Evolutionary conservation across 1,140 invertebrate species (phyloP), one percentile per base, ranked within the genome.

Genomic region (Aricia agestis): DNA sequence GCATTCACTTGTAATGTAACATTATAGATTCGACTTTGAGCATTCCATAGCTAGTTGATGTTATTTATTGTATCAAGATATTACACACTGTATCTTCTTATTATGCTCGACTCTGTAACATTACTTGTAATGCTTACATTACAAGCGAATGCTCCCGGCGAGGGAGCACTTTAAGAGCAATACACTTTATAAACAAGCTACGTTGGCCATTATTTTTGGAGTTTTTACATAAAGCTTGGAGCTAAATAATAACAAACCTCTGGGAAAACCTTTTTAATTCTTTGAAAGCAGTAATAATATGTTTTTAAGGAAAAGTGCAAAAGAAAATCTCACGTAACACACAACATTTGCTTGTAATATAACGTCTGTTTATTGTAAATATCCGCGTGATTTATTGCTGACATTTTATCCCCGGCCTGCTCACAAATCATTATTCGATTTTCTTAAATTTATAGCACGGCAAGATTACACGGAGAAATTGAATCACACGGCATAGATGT

Each of bases 361-460:
- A 63, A 19, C 9, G 59, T 19, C 31, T 63, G 59, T 63, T 63
- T 63, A 63, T 63, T 63, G 59, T 63, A 63, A 63, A 63, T 13
- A 63, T 11, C 10, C 6, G 19, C 6, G 9, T 19, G 58, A 63
- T 63, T 63, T 63, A 63, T 63, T 19, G 59, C 19, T 25, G 59
- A 11, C 59, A 63, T 63, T 63, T 63, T 63, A 63, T 63, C 59
- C 18, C 17, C 59, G 19, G 59, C 59, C 19, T 19, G 59, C 59
- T 63, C 59, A 63, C 59, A 63, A 63, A 63, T 63, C 59, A 63
- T 63, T 63, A 18, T 63, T 63, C 59, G 59, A 63, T 63, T 19
- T 63, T 63, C 59, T 63, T 63, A 63, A 63, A 63, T 63, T 63
- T 63, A 63, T 63, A 19, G 59, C 17, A 3, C 19, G 59, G 1